Percentiles rank a stretch among this genome's conserved stretches.
Conservation (phyloP, 2,888 invertebrate species). For the Melinaea marsaeus region DNA sequence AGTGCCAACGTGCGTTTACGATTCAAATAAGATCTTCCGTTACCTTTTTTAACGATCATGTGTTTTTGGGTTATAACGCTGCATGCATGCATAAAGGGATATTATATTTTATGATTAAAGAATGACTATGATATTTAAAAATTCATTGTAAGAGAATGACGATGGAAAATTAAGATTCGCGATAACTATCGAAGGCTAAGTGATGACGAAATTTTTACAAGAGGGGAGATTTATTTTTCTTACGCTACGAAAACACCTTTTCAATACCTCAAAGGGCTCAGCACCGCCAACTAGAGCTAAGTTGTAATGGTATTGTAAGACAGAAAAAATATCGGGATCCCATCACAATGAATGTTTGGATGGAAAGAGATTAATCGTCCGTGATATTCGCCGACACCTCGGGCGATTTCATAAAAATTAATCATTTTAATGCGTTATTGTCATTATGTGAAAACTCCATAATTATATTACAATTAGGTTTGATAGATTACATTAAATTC, state of each 20-base stretch:
- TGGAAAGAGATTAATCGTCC: slow-evolving; percentile 75
- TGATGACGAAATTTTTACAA: slow-evolving; percentile 67
- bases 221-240: slow-evolving; percentile 74
- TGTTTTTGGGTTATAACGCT: too few species aligned
- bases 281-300: slow-evolving; percentile 72
- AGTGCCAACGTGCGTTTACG: slow-evolving; percentile 43
- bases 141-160: slow-evolving; percentile 71
- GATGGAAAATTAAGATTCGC: slow-evolving; percentile 71
- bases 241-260: slow-evolving; percentile 76
- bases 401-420: slow-evolving; percentile 67
- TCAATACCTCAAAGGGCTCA: slow-evolving; percentile 73
- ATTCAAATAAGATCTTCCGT: slow-evolving; percentile 25
- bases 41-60: too few species aligned
- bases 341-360: slow-evolving; percentile 67
- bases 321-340: slow-evolving; percentile 73
- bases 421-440: slow-evolving; percentile 76
- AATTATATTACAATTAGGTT: slow-evolving; percentile 76
- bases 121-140: slow-evolving; percentile 67
- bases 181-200: slow-evolving; percentile 77
- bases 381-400: slow-evolving; percentile 54
- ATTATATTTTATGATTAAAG: slow-evolving; percentile 55
- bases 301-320: slow-evolving; percentile 75
- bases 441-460: slow-evolving; percentile 69
- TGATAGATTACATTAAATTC: slow-evolving; percentile 69
- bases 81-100: too few species aligned